These are phyloP conservation scores for Brotogeris chrysoptera DNA, from an alignment of 2,797 vertebrate species.

Conservation along the genomic window DNA sequence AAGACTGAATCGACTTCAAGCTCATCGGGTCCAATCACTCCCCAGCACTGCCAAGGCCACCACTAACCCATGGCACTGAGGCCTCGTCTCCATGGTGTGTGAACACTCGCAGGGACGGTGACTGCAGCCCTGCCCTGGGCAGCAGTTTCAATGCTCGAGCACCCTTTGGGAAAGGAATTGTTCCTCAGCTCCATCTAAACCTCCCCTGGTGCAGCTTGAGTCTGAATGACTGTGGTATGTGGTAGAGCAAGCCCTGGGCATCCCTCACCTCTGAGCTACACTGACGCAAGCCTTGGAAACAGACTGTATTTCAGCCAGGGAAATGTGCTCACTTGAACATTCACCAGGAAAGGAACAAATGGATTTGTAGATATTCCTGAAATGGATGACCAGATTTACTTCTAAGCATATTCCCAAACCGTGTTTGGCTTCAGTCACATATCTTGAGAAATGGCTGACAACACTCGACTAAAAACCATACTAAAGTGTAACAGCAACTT, in stretches of 20 bases:
- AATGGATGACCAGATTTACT: neutral
- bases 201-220: fast-evolving
- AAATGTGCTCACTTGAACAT: fast-evolving
- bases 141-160: neutral
- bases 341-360: neutral
- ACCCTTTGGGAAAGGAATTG: neutral
- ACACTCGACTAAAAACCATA: fast-evolving
- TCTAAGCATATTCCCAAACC: neutral
- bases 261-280: fast-evolving
- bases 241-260: neutral
- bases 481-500: neutral
- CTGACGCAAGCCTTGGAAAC: fast-evolving
- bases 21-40: neutral
- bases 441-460: neutral
- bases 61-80: neutral
- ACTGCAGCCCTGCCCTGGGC: neutral
- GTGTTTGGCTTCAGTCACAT: neutral
- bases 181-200: neutral
- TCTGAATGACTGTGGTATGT: fast-evolving
- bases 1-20: neutral
- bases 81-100: fast-evolving
- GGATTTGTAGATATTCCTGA: neutral
- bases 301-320: too few relatives aligned
- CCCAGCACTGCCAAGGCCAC: neutral
- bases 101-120: neutral